Conservation (phyloP, 1,140 invertebrate species). For the Saccostrea glomerata region DNA sequence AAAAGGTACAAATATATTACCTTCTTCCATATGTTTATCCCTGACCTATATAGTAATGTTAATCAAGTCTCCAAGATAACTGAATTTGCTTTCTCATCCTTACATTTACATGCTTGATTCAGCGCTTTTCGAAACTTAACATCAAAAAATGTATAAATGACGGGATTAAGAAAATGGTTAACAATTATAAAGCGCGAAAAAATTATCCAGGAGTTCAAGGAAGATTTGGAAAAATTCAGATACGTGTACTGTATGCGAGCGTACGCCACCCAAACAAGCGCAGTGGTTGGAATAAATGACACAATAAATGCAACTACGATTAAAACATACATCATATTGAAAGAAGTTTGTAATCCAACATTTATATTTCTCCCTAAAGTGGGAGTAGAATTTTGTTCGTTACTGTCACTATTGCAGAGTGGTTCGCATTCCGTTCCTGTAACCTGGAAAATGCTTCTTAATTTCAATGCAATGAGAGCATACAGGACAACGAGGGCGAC, state of each 20-base stretch:
- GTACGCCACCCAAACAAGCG: neutral
- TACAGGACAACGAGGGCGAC: neutral
- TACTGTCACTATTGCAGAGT: neutral
- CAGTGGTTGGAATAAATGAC: neutral
- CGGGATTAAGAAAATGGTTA: constrained; percentile 7
- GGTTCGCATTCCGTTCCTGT: neutral
- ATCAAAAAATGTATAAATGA: constrained; percentile 8
- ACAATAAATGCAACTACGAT: neutral
- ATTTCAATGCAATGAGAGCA: constrained; percentile 5
- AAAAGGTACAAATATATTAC: too few relatives aligned
- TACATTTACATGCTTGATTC: neutral
- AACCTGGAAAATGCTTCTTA: neutral
- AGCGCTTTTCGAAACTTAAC: constrained; percentile 1
- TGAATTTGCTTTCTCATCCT: too few relatives aligned
- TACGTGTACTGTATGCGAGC: neutral
- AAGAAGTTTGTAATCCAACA: neutral
- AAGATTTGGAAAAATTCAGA: neutral
- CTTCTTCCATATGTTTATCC: too few relatives aligned
- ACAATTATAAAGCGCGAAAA: constrained; percentile 1
- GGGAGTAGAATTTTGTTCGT: neutral
- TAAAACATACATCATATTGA: constrained; percentile 8
- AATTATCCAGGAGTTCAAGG: neutral
- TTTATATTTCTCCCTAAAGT: neutral
- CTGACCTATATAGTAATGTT: too few relatives aligned
- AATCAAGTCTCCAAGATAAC: too few relatives aligned